Conservation (phyloP, 2,797 vertebrate genomes). For the Linurgus olivaceus region DNA sequence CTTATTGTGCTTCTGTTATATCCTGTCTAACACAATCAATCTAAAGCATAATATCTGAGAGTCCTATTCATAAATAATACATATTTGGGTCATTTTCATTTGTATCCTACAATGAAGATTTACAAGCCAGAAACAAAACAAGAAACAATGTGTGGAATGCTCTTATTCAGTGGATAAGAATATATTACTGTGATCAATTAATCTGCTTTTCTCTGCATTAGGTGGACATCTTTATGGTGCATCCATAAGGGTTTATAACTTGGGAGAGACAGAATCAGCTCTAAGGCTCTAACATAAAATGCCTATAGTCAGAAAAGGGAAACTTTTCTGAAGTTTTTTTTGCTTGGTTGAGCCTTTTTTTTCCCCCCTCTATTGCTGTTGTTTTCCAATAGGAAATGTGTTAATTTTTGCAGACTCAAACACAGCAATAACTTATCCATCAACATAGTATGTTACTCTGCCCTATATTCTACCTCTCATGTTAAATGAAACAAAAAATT, state of each 20-base stretch:
- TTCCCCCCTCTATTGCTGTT: rapidly evolving
- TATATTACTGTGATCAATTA: conserved; percentile 65
- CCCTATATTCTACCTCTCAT: background rate
- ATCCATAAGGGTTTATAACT: conserved; percentile 63
- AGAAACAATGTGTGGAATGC: conserved; percentile 8
- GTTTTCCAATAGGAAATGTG: background rate
- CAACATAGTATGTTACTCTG: background rate
- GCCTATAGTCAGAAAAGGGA: conserved; percentile 2
- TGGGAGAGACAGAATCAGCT: conserved; percentile 47
- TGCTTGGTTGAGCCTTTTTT: background rate
- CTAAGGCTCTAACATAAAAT: conserved; percentile 48
- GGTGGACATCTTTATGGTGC: conserved; percentile 59
- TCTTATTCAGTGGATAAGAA: conserved; percentile 49
- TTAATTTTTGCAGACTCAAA: background rate
- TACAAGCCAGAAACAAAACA: conserved; percentile 53
- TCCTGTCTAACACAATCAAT: conserved; percentile 65
- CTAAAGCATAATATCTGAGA: conserved; percentile 54
- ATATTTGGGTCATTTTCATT: conserved; percentile 51
- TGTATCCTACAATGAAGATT: conserved; percentile 64
- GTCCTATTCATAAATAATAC: conserved; percentile 68
- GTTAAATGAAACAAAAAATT: conserved; percentile 10
- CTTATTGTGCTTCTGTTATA: conserved; percentile 50
- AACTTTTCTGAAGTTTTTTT: conserved; percentile 45
- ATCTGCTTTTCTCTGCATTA: conserved; percentile 56
- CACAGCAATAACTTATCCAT: background rate